These are phyloP conservation scores for Chrysotoxum bicinctum DNA, from an alignment of 2,888 invertebrate genomes.

Conservation along the genomic window DNA sequence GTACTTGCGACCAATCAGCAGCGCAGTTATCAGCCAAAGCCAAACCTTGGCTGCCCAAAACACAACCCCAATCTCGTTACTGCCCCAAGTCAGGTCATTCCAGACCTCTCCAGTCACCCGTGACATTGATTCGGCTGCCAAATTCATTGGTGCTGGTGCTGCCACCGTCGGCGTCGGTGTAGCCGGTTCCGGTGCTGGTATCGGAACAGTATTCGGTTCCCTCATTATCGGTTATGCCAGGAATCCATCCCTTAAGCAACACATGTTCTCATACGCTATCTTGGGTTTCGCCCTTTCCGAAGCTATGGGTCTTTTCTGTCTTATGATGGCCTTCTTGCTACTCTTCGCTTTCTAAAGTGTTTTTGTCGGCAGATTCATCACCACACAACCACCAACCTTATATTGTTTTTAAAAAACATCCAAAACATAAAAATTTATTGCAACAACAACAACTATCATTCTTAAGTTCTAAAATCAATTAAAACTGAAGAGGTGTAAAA, in stretches of 20 bases:
- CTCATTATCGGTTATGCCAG: slow-evolving; percentile 97
- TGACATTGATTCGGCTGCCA: slow-evolving; percentile 99
- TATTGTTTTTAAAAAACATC: no score
- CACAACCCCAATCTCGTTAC: slow-evolving; percentile 84
- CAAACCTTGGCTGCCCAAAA: slow-evolving; percentile 86
- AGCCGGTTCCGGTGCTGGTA: slow-evolving; percentile 89
- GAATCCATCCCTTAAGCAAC: slow-evolving; percentile 98
- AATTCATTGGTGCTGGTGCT: slow-evolving; percentile 99
- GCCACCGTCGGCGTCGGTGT: slow-evolving; percentile 93
- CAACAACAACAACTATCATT: no score
- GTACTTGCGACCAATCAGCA: slow-evolving; percentile 91
- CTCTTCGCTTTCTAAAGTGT: slow-evolving; percentile 93
- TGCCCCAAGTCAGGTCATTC: slow-evolving; percentile 90
- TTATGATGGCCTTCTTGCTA: slow-evolving; percentile 99
- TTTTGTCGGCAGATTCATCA: slow-evolving; percentile 60
- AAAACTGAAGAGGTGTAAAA: no score
- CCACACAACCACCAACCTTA: no score
- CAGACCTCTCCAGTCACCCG: slow-evolving; percentile 93
- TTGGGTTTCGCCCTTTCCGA: slow-evolving; percentile 98
- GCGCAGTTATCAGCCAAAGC: slow-evolving; percentile 87
- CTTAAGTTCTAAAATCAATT: no score
- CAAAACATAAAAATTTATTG: no score
- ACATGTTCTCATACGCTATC: slow-evolving; percentile 98
- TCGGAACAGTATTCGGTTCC: slow-evolving; percentile 98
- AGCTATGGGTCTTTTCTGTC: slow-evolving; percentile 99